Base-by-base conservation (phyloP, 2,113 vertebrate genomes). In the Pomatorhinus ruficollis region DNA sequence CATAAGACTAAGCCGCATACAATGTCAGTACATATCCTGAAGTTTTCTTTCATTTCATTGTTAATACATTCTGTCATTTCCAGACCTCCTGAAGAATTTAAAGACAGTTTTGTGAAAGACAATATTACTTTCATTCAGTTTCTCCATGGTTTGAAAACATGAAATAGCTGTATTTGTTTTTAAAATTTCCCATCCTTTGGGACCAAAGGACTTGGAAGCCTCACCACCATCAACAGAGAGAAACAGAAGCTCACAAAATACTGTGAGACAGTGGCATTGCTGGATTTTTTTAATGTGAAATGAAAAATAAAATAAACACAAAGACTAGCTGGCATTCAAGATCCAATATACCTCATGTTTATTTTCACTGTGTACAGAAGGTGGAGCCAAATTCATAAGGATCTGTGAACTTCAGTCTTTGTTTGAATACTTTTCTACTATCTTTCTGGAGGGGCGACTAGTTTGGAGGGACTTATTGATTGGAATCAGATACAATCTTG, bases 361-460 rank as follows among this genome's bases (percentile, higher is more conserved):
- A 94, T 98, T 97, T 97, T 96, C 97, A 91, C 78, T 97, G 82
- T 86, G 97, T 94, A 97, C 98, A 98, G 98, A 97, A 98, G 98
- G 95, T 98, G 98, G 98, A 96, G 98, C 98, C 98, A 98, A 93
- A 98, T 96, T 97, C 98, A 97, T 87, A 98, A 97, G 93, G 95
- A 98, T 98, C 87, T 84, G 66, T 84, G 76, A 75, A 60, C 47
- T 91, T 90, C 68, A 76, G 24, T 94, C 65, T 77, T 80, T 64
- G 42, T 77, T 80, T 64, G 42, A 88, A 50, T 47, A 35, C n/a
- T 84, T 77, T 79, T 54, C 56, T 21, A 52, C 8, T 54, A 57
- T 57, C 61, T 68, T 91, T 87, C 33, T 70, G 7, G 54, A 85
- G 28, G 23, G 15, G 23, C 25, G 49, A 4, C 27, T 83, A 45